These are phyloP conservation scores for Rosalia funebris DNA, from an alignment of 2,888 invertebrate genomes.

Conservation along the genomic window DNA sequence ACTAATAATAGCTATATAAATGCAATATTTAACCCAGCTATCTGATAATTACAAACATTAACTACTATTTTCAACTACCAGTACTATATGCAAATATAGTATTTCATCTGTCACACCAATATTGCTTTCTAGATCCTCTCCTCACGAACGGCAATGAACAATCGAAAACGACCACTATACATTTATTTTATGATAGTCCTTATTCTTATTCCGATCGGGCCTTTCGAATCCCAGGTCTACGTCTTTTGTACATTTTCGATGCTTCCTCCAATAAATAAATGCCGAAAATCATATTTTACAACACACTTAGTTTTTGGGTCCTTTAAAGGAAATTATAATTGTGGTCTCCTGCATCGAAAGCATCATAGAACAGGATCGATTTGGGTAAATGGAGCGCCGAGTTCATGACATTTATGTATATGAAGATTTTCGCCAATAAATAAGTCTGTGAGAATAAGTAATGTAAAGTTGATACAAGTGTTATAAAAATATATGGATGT, in stretches of 20 bases:
- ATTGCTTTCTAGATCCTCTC: background rate
- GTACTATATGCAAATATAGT: too few species aligned
- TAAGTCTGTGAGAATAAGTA: too few species aligned
- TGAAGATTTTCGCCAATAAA: too few species aligned
- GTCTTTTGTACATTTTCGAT: conserved; percentile 3
- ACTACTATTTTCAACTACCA: too few species aligned
- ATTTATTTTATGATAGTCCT: background rate
- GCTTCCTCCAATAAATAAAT: conserved; percentile 4
- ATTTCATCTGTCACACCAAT: too few species aligned
- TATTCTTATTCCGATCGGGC: conserved; percentile 2
- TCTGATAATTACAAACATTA: too few species aligned
- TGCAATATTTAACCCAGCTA: too few species aligned
- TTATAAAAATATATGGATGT: too few species aligned
- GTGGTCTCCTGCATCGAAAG: background rate
- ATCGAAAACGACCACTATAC: background rate
- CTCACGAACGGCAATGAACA: background rate
- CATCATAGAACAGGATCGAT: background rate
- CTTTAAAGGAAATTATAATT: conserved; percentile 8
- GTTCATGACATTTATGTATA: too few species aligned
- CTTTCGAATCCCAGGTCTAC: background rate
- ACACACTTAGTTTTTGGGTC: background rate
- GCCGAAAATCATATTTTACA: conserved; percentile 10
- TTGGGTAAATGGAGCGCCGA: background rate
- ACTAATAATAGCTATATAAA: too few species aligned
- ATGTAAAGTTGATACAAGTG: too few species aligned